These are phyloP conservation scores for Epsilonema sp. DNA, from an alignment of 2,888 invertebrate genomes.

Conservation along the genomic window DNA sequence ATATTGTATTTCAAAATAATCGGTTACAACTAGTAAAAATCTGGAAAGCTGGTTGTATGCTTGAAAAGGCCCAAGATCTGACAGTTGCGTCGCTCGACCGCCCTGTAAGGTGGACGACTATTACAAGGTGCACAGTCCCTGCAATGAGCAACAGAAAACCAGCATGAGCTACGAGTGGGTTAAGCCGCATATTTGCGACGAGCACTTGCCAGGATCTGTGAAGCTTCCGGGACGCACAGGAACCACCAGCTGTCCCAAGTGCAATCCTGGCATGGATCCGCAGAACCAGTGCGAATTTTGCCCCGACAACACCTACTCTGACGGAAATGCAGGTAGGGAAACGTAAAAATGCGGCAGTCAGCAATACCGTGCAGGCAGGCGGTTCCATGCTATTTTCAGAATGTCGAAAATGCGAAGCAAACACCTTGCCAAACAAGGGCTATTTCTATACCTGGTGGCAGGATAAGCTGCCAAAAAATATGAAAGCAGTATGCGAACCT, in stretches of 20 bases:
- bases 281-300: constrained; percentile 37
- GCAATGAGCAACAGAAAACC: constrained; percentile 33
- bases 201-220: constrained; percentile 30
- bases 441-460: too few relatives aligned
- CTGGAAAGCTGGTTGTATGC: too few relatives aligned
- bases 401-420: too few relatives aligned
- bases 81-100: constrained; percentile 33
- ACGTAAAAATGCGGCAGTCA: too few relatives aligned
- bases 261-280: constrained; percentile 39
- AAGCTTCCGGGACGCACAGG: constrained; percentile 30
- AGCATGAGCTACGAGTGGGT: constrained; percentile 37
- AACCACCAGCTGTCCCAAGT: constrained; percentile 35
- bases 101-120: constrained; percentile 38
- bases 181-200: constrained; percentile 38
- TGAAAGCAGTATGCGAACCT: too few relatives aligned
- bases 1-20: too few relatives aligned
- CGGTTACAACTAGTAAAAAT: too few relatives aligned
- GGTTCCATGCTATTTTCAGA: too few relatives aligned
- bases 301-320: constrained; percentile 32
- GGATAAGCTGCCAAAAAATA: too few relatives aligned
- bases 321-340: constrained; percentile 29
- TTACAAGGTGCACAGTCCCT: constrained; percentile 36
- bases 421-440: too few relatives aligned
- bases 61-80: constrained; percentile 34
- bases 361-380: too few relatives aligned